These are phyloP conservation scores for Psilopogon haemacephalus DNA, from an alignment of 2,113 vertebrate species.

Conservation along the genomic window DNA sequence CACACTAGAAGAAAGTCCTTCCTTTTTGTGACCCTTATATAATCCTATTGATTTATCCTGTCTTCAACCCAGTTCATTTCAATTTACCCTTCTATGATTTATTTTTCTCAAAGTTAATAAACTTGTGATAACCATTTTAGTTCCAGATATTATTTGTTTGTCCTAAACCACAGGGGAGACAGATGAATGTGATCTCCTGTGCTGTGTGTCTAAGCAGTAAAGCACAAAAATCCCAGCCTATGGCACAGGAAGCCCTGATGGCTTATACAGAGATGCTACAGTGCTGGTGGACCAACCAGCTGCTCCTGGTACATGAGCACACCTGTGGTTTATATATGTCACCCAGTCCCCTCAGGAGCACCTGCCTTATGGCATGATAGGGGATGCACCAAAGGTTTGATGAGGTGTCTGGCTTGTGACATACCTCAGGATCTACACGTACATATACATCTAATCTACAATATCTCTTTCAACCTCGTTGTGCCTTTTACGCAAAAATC, in stretches of 20 bases:
- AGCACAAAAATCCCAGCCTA: background rate
- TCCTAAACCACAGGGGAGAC: background rate
- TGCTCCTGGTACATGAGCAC: background rate
- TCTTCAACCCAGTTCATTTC: conserved; percentile 25
- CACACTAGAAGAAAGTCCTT: background rate
- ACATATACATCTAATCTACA: background rate
- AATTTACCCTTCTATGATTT: conserved; percentile 29
- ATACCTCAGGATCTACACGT: background rate
- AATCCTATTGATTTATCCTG: conserved; percentile 1
- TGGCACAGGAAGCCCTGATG: background rate
- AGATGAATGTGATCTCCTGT: background rate
- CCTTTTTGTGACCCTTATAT: background rate
- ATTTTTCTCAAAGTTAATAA: conserved; percentile 40
- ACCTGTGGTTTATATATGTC: background rate
- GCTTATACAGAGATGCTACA: background rate
- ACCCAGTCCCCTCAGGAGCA: background rate
- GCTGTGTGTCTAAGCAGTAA: background rate
- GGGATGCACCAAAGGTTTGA: background rate
- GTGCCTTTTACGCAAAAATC: background rate
- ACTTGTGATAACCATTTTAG: conserved; percentile 19
- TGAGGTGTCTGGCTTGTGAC: background rate
- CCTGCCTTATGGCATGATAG: background rate
- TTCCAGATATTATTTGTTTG: conserved; percentile 23
- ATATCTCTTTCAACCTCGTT: background rate
- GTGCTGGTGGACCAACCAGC: background rate